Conservation (phyloP, 2,888 invertebrate genomes). For the Tanytarsus gracilentus region DNA sequence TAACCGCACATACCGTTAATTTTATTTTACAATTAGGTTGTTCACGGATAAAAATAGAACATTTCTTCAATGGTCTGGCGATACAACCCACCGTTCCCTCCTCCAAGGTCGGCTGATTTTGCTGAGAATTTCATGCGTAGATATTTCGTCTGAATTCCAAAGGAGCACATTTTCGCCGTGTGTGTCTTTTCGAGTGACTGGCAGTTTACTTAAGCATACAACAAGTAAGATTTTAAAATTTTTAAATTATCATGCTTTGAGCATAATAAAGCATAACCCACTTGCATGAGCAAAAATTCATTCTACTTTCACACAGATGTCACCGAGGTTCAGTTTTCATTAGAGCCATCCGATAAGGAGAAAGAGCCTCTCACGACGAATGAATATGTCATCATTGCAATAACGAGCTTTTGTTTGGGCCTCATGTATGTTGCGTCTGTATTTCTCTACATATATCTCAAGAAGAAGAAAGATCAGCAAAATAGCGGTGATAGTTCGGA, state of each 20-base stretch:
- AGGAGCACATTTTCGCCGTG: conserved; percentile 52
- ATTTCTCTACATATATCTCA: conserved; percentile 69
- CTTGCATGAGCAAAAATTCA: no score
- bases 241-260: conserved; percentile 37
- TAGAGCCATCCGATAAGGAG: conserved; percentile 52
- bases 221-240: conserved; percentile 49
- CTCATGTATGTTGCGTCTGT: conserved; percentile 80
- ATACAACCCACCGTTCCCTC: conserved; percentile 60
- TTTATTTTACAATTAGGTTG: conserved; percentile 42
- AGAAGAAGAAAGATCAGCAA: conserved; percentile 49
- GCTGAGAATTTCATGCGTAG: conserved; percentile 67
- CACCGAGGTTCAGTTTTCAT: conserved; percentile 68
- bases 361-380: conserved; percentile 53
- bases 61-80: conserved; percentile 79
- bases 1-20: conserved; percentile 25
- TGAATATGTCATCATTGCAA: conserved; percentile 75
- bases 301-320: conserved; percentile 51
- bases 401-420: conserved; percentile 75
- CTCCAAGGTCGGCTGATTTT: conserved; percentile 76
- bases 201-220: conserved; percentile 59
- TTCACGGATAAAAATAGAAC: conserved; percentile 74
- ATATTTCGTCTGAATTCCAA: conserved; percentile 33
- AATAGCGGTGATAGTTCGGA: conserved; percentile 31
- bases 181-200: conserved; percentile 77
- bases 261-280: no score